These are phyloP conservation scores for Coelopa frigida DNA, from an alignment of 1,140 invertebrate species.

Conservation along the genomic window DNA sequence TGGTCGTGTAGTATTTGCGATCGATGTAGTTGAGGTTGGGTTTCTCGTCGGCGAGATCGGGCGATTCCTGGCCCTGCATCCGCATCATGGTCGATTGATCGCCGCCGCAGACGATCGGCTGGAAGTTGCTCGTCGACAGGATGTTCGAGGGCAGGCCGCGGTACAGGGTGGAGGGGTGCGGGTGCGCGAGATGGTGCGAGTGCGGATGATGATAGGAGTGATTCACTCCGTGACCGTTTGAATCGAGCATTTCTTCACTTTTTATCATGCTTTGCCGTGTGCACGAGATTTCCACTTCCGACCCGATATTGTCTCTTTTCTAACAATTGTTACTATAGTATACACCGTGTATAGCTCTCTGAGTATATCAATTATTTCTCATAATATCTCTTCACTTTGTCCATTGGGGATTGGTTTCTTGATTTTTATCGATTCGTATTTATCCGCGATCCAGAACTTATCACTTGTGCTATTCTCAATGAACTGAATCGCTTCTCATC, in stretches of 20 bases:
- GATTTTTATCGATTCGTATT: not conserved
- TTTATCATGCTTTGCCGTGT: conserved; percentile 30
- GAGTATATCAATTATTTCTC: conserved; percentile 1
- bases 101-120: conserved; percentile 17
- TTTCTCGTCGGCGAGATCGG: conserved; percentile 36
- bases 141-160: conserved; percentile 22
- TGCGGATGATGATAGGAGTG: conserved; percentile 12
- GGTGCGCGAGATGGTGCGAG: conserved; percentile 10
- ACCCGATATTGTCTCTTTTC: not conserved
- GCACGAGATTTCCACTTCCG: not conserved
- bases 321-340: too few species aligned
- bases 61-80: conserved; percentile 24
- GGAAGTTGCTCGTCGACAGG: conserved; percentile 27
- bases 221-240: conserved; percentile 10
- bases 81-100: conserved; percentile 9
- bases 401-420: not conserved
- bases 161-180: conserved; percentile 24
- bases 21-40: conserved; percentile 34
- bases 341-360: too few species aligned
- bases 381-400: conserved; percentile 10
- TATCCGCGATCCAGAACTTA: conserved; percentile 15
- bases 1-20: conserved; percentile 31
- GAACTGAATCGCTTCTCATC: conserved; percentile 20
- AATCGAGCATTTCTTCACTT: conserved; percentile 37
- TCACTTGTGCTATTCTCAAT: conserved; percentile 28